Base-by-base conservation (phyloP, 2,797 vertebrate genomes). In the Syndactyla subalaris region DNA sequence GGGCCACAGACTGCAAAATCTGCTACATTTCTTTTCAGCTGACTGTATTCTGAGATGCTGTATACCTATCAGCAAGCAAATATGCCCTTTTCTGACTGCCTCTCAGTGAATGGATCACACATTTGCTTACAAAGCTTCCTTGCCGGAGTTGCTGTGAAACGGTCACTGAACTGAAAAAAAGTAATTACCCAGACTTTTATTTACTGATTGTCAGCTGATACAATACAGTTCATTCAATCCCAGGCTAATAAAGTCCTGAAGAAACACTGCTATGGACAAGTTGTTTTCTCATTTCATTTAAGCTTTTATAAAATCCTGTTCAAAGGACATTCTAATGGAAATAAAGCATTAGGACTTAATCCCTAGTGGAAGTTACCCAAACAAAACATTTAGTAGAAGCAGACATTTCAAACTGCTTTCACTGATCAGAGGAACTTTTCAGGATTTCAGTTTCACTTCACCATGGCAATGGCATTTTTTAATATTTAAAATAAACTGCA, bases 301-400 rank as follows among this genome's bases (percentile, higher is more conserved):
- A 91, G 73, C 51, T 88, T 95, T 84, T 90, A 84, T 39, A 89
- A 94, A 94, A 72, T 52, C 32, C 32, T 32, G 63, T 72, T 89
- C 92, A 95, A 93, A 96, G 66, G 73, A 84, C 36, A 76, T 88
- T 86, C 70, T 96, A 96, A 94, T 96, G 87, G 92, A 93, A 95
- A 92, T 88, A 94, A 92, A 92, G 66, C 80, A 84, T 88, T 88
- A 91, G 67, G 70, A 48, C 62, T 72, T 93, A 96, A 96, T 91
- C 89, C 91, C 55, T 67, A 52, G 87, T 93, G 92, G 87, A 92
- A 96, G 48, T 67, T 96, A 81, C 73, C 89, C 91, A 95, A 97
- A 88, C 58, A 96, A 95, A 97, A 94, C 85, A 89, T 84, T 62
- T 76, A 34, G 55, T 63, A 81, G 66, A 78, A 91, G 79, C 62